Evolutionary conservation across 92 coral and sea anemone species (phyloP).

Genomic region (Desmophyllum pertusum): DNA sequence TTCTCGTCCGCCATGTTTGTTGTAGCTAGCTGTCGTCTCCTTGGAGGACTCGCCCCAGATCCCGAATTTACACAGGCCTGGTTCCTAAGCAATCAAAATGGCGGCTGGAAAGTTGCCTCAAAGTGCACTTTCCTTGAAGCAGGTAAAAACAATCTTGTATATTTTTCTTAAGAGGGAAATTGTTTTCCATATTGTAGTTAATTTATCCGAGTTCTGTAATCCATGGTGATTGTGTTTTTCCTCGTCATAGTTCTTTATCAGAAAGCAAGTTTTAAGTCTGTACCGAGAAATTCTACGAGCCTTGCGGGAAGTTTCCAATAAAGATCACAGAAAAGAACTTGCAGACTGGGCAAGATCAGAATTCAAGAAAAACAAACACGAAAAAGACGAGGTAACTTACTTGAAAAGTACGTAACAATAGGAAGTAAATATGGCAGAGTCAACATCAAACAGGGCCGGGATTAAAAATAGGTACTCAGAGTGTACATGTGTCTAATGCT

Average conservation of each 20-base stretch:
- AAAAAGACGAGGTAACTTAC: slow-evolving; percentile 72
- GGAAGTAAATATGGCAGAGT: no score
- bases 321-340: slow-evolving; percentile 69
- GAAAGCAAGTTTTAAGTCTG: slow-evolving; percentile 72
- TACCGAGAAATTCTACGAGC: slow-evolving; percentile 82
- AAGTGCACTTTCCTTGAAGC: slow-evolving; percentile 67
- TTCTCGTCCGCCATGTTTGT: slow-evolving; percentile 85
- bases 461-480: background rate
- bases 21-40: slow-evolving; percentile 51
- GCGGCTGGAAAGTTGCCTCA: slow-evolving; percentile 74
- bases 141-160: slow-evolving; percentile 38
- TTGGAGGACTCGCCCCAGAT: slow-evolving; percentile 44
- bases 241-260: slow-evolving; percentile 65
- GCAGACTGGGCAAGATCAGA: slow-evolving; percentile 85
- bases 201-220: background rate
- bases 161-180: background rate
- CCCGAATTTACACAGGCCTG: slow-evolving; percentile 39
- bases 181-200: background rate
- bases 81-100: slow-evolving; percentile 61
- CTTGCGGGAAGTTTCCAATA: slow-evolving; percentile 60
- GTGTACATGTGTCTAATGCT: background rate
- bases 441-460: no score
- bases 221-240: background rate
- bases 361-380: slow-evolving; percentile 74
- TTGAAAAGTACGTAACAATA: background rate